Percentiles rank a stretch among this genome's conserved stretches.
Evolutionary conservation across 1,140 invertebrate genomes (phyloP).

Genomic region (Achatina immaculata): DNA sequence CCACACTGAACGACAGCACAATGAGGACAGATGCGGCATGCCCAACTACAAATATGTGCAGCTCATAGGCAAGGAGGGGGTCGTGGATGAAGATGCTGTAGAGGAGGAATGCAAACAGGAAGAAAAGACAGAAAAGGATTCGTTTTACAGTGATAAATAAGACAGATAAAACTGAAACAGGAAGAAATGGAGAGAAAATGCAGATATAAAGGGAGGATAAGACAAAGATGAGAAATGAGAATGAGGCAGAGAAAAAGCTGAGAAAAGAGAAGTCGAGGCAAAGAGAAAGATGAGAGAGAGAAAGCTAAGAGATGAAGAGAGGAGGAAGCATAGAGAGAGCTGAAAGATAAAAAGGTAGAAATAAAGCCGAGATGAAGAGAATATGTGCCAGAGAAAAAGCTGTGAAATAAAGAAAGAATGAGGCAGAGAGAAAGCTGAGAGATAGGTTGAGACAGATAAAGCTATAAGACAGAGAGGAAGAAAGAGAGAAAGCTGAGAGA

Average conservation of each 20-base stretch:
- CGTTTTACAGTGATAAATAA: not conserved
- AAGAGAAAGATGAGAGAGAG: not conserved
- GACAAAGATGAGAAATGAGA: not conserved
- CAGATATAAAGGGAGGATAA: not conserved
- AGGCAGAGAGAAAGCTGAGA: too few species aligned
- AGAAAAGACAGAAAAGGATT: not conserved
- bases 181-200: not conserved
- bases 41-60: conserved; percentile 32
- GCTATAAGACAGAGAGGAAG: too few species aligned
- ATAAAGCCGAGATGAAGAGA: too few species aligned
- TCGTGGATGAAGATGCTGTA: not conserved
- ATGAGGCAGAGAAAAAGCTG: not conserved
- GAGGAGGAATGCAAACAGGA: not conserved
- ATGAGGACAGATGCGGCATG: conserved; percentile 30
- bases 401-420: too few species aligned
- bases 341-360: not conserved
- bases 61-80: conserved; percentile 5
- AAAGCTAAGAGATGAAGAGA: not conserved
- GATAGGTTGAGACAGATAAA: too few species aligned
- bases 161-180: not conserved
- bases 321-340: not conserved
- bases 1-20: conserved; percentile 30
- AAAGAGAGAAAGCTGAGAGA: too few species aligned
- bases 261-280: not conserved
- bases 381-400: too few species aligned